Conservation (phyloP, 2,888 invertebrate genomes). For the Eupithecia centaureata region DNA sequence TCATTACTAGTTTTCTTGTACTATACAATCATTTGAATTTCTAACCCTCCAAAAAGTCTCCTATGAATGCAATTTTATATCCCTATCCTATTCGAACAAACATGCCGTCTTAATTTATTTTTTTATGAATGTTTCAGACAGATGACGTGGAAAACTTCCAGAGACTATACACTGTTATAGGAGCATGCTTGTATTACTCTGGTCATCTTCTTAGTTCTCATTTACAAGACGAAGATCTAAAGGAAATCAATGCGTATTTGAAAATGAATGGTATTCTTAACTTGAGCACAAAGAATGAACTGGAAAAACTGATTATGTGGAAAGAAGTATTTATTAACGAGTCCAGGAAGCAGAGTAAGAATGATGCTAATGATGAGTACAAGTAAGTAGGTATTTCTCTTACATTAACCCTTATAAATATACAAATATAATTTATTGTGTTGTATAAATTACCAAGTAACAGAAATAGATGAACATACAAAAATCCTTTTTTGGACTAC, state of each 20-base stretch:
- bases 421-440: too few relatives aligned
- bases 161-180: slow-evolving; percentile 87
- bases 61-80: too few relatives aligned
- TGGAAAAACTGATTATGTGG: slow-evolving; percentile 90
- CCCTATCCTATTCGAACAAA: too few relatives aligned
- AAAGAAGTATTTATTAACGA: slow-evolving; percentile 87
- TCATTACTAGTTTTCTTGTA: too few relatives aligned
- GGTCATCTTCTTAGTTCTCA: slow-evolving; percentile 91
- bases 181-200: slow-evolving; percentile 85
- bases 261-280: slow-evolving; percentile 89
- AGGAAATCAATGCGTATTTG: slow-evolving; percentile 90
- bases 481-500: too few relatives aligned
- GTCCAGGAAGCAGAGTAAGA: slow-evolving; percentile 64
- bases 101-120: not conserved
- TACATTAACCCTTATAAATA: too few relatives aligned
- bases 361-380: slow-evolving; percentile 67
- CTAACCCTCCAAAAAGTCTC: too few relatives aligned
- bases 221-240: slow-evolving; percentile 88
- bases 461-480: too few relatives aligned
- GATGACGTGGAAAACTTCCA: slow-evolving; percentile 91
- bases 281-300: slow-evolving; percentile 86
- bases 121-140: slow-evolving; percentile 79
- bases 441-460: too few relatives aligned
- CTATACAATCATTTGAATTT: too few relatives aligned
- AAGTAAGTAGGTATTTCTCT: slow-evolving; percentile 53